A percentile compares a stretch with the other conserved stretches of the same genome.
These are phyloP conservation scores for Zosterops lateralis DNA, from an alignment of 2,113 vertebrate species.

Conservation along the genomic window DNA sequence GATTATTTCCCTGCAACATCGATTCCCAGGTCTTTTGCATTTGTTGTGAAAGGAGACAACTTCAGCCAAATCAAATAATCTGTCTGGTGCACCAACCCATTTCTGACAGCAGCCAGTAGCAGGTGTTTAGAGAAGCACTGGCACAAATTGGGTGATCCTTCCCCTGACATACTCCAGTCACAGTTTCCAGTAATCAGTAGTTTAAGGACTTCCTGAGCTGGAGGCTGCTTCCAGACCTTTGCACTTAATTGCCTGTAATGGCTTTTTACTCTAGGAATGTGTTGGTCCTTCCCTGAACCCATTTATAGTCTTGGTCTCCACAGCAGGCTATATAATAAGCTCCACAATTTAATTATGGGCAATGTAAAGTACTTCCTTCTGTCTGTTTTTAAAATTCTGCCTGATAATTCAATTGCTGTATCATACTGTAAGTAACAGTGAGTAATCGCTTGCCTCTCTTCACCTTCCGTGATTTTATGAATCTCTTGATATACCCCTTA, in stretches of 20 bases:
- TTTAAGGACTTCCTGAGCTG: constrained; percentile 50
- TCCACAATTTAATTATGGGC: constrained; percentile 22
- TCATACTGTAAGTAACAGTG: background rate
- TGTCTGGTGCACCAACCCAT: background rate
- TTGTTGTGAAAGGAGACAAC: background rate
- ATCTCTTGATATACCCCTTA: background rate
- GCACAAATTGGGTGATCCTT: background rate
- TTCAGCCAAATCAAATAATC: background rate
- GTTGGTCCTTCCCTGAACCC: constrained; percentile 33
- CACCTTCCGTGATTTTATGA: constrained; percentile 19
- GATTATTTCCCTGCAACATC: background rate
- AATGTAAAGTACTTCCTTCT: constrained; percentile 48
- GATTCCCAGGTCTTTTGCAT: background rate
- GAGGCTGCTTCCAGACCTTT: constrained; percentile 28
- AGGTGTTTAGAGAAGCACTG: background rate
- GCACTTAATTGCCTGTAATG: constrained; percentile 30
- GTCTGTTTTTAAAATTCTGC: constrained; percentile 36
- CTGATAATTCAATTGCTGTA: constrained; percentile 9
- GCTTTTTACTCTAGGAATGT: constrained; percentile 55
- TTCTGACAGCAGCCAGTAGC: background rate
- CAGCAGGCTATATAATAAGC: constrained; percentile 17
- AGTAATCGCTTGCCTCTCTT: constrained; percentile 10
- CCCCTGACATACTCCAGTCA: constrained; percentile 5
- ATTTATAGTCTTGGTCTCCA: constrained; percentile 32
- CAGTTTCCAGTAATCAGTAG: constrained; percentile 48